Conservation (phyloP, 1,140 invertebrate genomes). For the Gonioctena quinquepunctata region DNA sequence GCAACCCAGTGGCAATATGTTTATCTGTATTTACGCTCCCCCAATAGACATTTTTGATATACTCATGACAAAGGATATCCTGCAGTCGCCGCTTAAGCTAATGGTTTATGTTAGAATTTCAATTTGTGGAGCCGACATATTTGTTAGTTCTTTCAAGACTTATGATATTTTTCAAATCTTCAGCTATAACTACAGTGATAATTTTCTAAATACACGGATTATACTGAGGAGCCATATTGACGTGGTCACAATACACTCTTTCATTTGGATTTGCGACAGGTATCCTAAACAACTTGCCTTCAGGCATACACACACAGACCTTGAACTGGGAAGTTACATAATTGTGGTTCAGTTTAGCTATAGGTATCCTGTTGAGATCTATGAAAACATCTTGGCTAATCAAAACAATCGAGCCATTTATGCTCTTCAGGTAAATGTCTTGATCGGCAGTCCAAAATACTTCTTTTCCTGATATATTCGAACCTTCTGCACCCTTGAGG, state of each 20-base stretch:
- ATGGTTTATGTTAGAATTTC: too few relatives aligned
- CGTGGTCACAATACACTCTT: conserved; percentile 67
- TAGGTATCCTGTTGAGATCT: conserved; percentile 73
- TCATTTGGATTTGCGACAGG: conserved; percentile 57
- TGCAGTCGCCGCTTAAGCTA: too few relatives aligned
- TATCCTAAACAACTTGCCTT: conserved; percentile 80
- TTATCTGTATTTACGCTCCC: too few relatives aligned
- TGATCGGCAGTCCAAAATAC: conserved; percentile 75
- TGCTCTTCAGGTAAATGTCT: conserved; percentile 76
- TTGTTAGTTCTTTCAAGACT: too few relatives aligned
- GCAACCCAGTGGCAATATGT: too few relatives aligned
- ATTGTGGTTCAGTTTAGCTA: conserved; percentile 61
- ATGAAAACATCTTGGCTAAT: conserved; percentile 71
- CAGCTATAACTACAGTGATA: too few relatives aligned
- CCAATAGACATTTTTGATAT: too few relatives aligned
- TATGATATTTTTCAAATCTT: background rate
- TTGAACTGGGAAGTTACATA: conserved; percentile 70
- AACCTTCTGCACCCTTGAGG: conserved; percentile 70
- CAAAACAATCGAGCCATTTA: conserved; percentile 76
- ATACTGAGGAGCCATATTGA: conserved; percentile 64
- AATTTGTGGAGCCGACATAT: too few relatives aligned
- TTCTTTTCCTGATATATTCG: conserved; percentile 63
- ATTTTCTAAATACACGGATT: conserved; percentile 69
- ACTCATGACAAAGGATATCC: too few relatives aligned
- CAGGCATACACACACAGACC: conserved; percentile 85